Conservation (phyloP, 1,140 invertebrate genomes). For the Centruroides sculpturatus region DNA sequence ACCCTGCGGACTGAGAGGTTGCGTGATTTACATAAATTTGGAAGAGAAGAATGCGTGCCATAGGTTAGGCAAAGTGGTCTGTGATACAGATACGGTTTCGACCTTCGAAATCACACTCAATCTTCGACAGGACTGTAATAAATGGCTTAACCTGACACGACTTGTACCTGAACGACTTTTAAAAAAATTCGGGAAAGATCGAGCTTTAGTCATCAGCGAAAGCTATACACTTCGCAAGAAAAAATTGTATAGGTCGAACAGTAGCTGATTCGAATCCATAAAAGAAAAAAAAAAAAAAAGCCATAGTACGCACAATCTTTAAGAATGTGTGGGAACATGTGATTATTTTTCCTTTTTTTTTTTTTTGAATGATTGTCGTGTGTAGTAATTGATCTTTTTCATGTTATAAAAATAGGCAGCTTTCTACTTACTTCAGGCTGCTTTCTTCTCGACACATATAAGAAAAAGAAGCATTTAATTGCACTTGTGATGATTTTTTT, state of each 20-base stretch:
- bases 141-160: slow-evolving; percentile 59
- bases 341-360: no score
- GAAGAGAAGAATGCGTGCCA: slow-evolving; percentile 25
- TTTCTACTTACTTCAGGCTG: no score
- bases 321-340: no score
- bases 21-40: slow-evolving; percentile 26
- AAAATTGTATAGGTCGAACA: slow-evolving; percentile 55
- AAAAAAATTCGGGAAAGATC: slow-evolving; percentile 61
- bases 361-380: no score
- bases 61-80: slow-evolving; percentile 50
- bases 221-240: slow-evolving; percentile 70
- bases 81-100: slow-evolving; percentile 62
- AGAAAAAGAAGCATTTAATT: no score
- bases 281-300: no score
- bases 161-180: slow-evolving; percentile 19
- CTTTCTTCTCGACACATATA: no score
- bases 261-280: no score
- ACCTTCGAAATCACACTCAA: slow-evolving; percentile 74
- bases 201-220: slow-evolving; percentile 67
- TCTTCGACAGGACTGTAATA: slow-evolving; percentile 56
- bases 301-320: no score
- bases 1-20: slow-evolving; percentile 55
- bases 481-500: no score
- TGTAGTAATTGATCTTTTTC: no score
- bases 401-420: no score